Base-by-base conservation (phyloP, 2,113 vertebrate species). In the Zeus faber region DNA sequence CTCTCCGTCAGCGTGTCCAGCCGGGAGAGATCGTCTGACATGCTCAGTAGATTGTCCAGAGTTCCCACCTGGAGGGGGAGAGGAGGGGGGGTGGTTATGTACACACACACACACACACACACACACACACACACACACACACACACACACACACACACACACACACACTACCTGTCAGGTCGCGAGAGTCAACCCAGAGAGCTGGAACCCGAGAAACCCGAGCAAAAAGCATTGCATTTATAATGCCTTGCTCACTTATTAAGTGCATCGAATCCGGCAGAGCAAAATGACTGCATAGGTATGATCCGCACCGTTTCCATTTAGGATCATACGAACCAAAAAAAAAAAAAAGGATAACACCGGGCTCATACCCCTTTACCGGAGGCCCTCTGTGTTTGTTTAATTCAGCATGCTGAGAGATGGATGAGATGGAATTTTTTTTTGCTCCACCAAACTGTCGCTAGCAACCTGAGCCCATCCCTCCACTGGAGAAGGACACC, bases 1-100 rank as follows among this genome's bases (percentile, higher is more conserved):
- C 94, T 91, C 89, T 98, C 96, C 80, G 92, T 89, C 80, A 90
- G 88, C 56, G 68, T 79, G 87, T 99, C 96, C 1, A 98, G 92
- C 84, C 89, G 93, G 76, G 88, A 91, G 79, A 98, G 85, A 62
- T 97, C 92, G 73, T 99, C 95, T 29, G 95, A 95, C 61, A 95
- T 89, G 54, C 88, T 85, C 57, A 99, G 88, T 25, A 99, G 89
- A 58, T 91, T 88, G 84, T 99, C 96, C 87, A 99, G 84, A 49
- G 93, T 94, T 64, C 95, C 97, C 81, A 98, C 94, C 89, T 91
- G 75, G 35, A 49, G 39, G 29, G 54, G 58, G 33, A n/a, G 33
- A 2, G 33, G 33, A n/a, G 0, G 33, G 33, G 10, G 13, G 33
- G 33, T 1, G 33, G 33, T n/a, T n/a, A n/a, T n/a, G n/a, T n/a